Evolutionary conservation across 2,797 vertebrate genomes (phyloP), one percentile per base, ranked within the genome.

Genomic region (Dicrostonyx torquatus): DNA sequence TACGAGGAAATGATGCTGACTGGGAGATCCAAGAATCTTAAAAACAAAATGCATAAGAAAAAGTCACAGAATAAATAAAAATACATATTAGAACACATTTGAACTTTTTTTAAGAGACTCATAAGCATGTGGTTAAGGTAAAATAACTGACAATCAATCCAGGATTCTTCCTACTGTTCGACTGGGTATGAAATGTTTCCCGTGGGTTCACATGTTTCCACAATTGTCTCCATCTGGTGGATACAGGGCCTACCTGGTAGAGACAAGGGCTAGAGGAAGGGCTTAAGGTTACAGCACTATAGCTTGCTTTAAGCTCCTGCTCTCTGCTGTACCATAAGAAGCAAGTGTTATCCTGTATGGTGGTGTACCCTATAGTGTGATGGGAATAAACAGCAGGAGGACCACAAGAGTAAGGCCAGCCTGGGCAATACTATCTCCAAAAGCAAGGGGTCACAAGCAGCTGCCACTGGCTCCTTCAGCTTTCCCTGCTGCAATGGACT

Each of bases 11-110:
- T 77, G 99, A 99, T 85, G 99, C 99, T 17, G 99, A 99, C 97
- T 99, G 99, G 87, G 99, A 99, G 98, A 99, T 99, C 99, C 99
- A 99, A 26, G 99, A 99, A 98, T 99, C 99, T 99, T 98, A 89
- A 98, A 98, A 96, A 97, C 11, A 96, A 96, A 97, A 97, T 48
- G 94, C 83, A 92, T 24, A 96, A 45, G 58, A 20, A 91, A 90
- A 96, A 92, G 82, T 93, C 64, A 97, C 92, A 5, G 95, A 94
- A 78, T 94, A 93, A 93, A 68, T 92, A 40, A 87, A 95, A 95
- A 80, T 70, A 85, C 26, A 84, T 43, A 89, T 58, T 68, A 94
- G 37, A 87, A 92, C 86, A 73, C 79, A 89, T 31, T 64, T 90
- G 34, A 55, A 79, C 92, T 94, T 89, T 60, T 14, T 79, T 91